Percentiles rank a stretch among this genome's conserved stretches.
Conservation (phyloP, 1,140 invertebrate genomes). For the Neodiprion pinetum region DNA sequence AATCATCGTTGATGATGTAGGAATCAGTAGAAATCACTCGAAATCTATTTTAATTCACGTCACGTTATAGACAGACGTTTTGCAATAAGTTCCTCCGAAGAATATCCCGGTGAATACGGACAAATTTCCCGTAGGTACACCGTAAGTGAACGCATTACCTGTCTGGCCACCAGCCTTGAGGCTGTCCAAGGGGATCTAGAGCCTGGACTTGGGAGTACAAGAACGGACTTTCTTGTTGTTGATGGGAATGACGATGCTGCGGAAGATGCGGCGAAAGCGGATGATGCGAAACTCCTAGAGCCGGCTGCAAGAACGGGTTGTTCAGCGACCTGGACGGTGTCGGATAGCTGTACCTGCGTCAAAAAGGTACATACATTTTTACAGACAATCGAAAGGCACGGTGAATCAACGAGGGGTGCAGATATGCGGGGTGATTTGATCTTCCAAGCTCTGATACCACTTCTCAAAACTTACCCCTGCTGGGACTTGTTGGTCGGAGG, state of each 20-base stretch:
- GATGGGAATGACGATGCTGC: constrained; percentile 11
- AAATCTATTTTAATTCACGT: too few relatives aligned
- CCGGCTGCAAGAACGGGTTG: constrained; percentile 31
- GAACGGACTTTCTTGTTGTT: constrained; percentile 1
- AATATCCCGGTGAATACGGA: too few relatives aligned
- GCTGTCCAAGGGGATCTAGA: constrained; percentile 26
- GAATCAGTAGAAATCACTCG: too few relatives aligned
- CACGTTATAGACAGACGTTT: too few relatives aligned
- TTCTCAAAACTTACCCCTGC: constrained; percentile 29
- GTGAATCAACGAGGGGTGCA: constrained; percentile 8
- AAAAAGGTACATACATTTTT: constrained; percentile 11
- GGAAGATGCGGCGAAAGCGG: constrained; percentile 24
- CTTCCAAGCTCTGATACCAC: too few relatives aligned
- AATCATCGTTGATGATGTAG: too few relatives aligned
- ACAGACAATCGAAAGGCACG: constrained; percentile 6
- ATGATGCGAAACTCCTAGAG: neutral
- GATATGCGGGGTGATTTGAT: neutral
- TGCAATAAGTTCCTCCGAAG: too few relatives aligned
- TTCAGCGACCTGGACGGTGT: constrained; percentile 23
- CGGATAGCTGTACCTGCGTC: constrained; percentile 34
- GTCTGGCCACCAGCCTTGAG: constrained; percentile 41
- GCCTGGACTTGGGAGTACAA: constrained; percentile 2
- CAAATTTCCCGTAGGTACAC: too few relatives aligned
- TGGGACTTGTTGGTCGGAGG: constrained; percentile 37
- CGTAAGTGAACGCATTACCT: constrained; percentile 35